A percentile compares a stretch with the other conserved stretches of the same genome.
These are phyloP conservation scores for Lanius collurio DNA, from an alignment of 2,113 vertebrate genomes.

Conservation along the genomic window DNA sequence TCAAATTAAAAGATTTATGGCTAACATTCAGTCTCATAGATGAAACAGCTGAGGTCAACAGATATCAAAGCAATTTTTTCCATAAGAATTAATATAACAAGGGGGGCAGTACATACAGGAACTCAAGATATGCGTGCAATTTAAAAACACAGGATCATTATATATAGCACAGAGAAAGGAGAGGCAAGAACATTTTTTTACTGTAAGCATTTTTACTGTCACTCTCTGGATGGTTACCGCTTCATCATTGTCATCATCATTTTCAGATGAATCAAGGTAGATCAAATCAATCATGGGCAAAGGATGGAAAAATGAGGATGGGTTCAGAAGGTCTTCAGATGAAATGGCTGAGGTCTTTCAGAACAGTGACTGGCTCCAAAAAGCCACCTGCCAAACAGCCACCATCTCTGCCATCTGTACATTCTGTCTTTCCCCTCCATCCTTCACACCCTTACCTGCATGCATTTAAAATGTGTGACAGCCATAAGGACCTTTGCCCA, in stretches of 20 bases:
- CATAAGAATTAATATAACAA: constrained; percentile 42
- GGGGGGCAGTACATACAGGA: constrained; percentile 1
- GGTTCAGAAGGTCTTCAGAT: not conserved
- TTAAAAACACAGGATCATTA: not conserved
- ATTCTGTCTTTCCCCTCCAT: not conserved
- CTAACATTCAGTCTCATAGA: not conserved
- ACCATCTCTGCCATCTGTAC: not conserved
- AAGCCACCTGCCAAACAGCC: not conserved
- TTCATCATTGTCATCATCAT: constrained; percentile 54
- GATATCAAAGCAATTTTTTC: constrained; percentile 23
- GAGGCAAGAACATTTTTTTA: constrained; percentile 30
- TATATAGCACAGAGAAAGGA: not conserved
- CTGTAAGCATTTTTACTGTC: constrained; percentile 16
- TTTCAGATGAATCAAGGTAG: constrained; percentile 37
- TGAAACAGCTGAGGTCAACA: constrained; percentile 49
- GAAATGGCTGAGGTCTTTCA: not conserved
- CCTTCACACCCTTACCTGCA: not conserved
- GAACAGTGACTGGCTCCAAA: not conserved
- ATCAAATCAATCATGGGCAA: not conserved
- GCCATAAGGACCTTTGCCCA: not conserved
- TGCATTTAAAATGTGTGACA: not conserved
- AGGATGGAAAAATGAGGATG: constrained; percentile 2
- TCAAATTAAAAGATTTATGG: constrained; percentile 35
- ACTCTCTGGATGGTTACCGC: not conserved
- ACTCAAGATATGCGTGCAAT: not conserved